Evolutionary conservation across 1,140 invertebrate species (phyloP).

Genomic region (Caerostris extrusa): DNA sequence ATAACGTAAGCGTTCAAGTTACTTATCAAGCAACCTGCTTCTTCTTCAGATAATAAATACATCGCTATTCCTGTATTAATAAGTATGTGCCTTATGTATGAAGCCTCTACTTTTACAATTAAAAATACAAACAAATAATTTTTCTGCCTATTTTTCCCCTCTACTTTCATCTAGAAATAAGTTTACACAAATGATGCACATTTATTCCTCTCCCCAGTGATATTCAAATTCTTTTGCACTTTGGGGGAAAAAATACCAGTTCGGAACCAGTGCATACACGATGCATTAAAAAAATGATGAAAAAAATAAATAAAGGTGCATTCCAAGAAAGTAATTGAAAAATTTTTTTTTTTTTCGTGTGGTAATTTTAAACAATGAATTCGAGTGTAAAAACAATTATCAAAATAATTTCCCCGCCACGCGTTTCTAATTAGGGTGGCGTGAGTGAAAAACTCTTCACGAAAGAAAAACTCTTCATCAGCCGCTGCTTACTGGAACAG

Average conservation of each 20-base stretch:
- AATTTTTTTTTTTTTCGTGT: neutral
- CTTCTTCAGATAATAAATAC: no score
- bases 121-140: no score
- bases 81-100: no score
- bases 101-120: no score
- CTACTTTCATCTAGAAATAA: no score
- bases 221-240: neutral
- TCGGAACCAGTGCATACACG: conserved; percentile 3
- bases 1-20: no score
- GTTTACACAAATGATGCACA: no score
- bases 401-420: conserved; percentile 60
- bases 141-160: no score
- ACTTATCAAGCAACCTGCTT: no score
- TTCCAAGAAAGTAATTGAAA: neutral
- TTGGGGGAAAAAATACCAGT: neutral
- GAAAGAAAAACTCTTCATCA: conserved; percentile 69
- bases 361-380: conserved; percentile 74
- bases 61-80: no score
- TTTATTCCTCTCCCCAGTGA: neutral
- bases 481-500: neutral
- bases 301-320: neutral
- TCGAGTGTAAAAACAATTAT: conserved; percentile 76
- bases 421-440: conserved; percentile 48
- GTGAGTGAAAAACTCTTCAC: conserved; percentile 14
- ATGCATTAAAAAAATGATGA: neutral